These are phyloP conservation scores for Clytia hemisphaerica DNA, from an alignment of 30 jellyfish, hydroid and myxozoan species.

Conservation along the genomic window DNA sequence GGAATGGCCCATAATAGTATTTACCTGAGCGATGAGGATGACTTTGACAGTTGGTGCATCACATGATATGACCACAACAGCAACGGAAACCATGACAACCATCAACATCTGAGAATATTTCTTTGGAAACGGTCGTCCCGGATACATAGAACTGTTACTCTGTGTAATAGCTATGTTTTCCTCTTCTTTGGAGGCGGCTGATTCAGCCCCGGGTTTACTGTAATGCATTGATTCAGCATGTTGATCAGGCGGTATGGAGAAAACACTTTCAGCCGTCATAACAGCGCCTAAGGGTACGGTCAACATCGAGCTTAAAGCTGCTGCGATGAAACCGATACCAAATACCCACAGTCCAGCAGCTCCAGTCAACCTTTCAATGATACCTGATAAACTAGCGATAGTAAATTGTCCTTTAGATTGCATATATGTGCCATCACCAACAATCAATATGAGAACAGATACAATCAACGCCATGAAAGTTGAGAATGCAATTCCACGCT, in stretches of 20 bases:
- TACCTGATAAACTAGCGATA: neutral
- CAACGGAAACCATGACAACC: neutral
- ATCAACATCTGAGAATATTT: neutral
- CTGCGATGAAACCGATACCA: slow-evolving; percentile 2
- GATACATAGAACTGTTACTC: too few species aligned
- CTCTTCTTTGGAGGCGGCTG: too few species aligned
- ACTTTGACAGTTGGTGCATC: slow-evolving; percentile 9
- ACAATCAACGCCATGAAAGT: neutral
- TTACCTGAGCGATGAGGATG: slow-evolving; percentile 7
- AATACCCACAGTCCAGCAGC: neutral
- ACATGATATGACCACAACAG: neutral
- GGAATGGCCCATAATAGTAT: too few species aligned
- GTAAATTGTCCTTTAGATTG: neutral
- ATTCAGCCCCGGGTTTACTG: too few species aligned
- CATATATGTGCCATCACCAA: slow-evolving; percentile 1
- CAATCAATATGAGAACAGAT: slow-evolving; percentile 1
- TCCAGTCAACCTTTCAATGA: neutral
- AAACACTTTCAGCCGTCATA: neutral
- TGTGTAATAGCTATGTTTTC: too few species aligned
- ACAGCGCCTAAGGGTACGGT: slow-evolving; percentile 9
- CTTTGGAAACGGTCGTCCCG: slow-evolving; percentile 2
- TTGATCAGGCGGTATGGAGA: neutral
- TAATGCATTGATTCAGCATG: too few species aligned
- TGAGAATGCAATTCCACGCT: slow-evolving; percentile 10
- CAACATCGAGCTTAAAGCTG: slow-evolving; percentile 6